phyloP scores from a whole-genome alignment of 1,140 invertebrate genomes.

The Drosophila miranda region DNA sequence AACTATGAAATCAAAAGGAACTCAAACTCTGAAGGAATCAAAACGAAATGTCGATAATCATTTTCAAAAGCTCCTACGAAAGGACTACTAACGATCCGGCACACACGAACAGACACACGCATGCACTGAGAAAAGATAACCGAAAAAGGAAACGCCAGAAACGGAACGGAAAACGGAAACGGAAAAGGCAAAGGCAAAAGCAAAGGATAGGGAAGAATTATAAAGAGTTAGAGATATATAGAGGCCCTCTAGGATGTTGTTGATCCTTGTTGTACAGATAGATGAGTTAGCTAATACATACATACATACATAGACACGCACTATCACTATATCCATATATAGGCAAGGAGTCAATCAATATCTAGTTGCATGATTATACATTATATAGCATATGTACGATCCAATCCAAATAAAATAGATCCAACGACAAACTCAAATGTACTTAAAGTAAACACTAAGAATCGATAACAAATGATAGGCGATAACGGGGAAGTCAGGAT shows the following conservation, averaged over 20 bases:
- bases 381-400: conserved; percentile 45
- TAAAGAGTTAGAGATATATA: not conserved
- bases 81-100: conserved; percentile 13
- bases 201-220: not conserved
- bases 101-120: conserved; percentile 14
- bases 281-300: conserved; percentile 24
- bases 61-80: conserved; percentile 53
- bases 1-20: conserved; percentile 28
- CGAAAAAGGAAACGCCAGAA: not conserved
- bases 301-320: conserved; percentile 49
- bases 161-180: conserved; percentile 5
- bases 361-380: conserved; percentile 55
- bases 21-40: conserved; percentile 31
- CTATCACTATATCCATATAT: conserved; percentile 59
- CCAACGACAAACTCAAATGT: conserved; percentile 45
- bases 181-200: not conserved
- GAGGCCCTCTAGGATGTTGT: too few species aligned
- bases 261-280: not conserved
- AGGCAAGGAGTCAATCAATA: conserved; percentile 39
- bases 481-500: conserved; percentile 36
- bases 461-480: conserved; percentile 38
- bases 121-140: conserved; percentile 7
- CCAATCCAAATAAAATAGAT: conserved; percentile 42
- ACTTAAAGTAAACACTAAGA: conserved; percentile 39
- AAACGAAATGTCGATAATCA: conserved; percentile 38